phyloP scores from a whole-genome alignment of 2,113 vertebrate species.

The Pteronura brasiliensis region DNA sequence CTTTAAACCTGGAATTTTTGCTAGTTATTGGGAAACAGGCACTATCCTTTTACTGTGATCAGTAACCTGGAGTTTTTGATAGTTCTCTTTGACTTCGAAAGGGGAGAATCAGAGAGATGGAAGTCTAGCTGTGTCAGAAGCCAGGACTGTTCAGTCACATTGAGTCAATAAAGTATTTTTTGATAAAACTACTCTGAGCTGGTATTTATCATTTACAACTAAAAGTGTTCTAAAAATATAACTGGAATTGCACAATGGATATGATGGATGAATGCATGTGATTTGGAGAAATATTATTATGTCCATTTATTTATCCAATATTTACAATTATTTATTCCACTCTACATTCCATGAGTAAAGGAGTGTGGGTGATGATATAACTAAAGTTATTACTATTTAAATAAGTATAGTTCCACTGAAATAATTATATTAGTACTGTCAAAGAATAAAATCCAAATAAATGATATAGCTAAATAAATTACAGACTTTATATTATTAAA shows the following conservation, averaged over 20 bases:
- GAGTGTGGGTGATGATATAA: background rate
- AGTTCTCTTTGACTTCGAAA: background rate
- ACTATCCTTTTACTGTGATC: background rate
- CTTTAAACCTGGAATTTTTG: background rate
- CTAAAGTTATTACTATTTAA: slow-evolving; percentile 20
- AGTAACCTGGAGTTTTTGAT: background rate
- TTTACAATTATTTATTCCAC: background rate
- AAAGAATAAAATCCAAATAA: slow-evolving; percentile 31
- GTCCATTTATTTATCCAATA: background rate
- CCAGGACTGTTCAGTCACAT: background rate
- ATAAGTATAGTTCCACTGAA: background rate
- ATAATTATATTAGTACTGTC: slow-evolving; percentile 22
- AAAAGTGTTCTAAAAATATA: background rate
- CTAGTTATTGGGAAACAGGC: background rate
- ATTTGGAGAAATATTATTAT: slow-evolving; percentile 16
- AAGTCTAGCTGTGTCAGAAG: background rate
- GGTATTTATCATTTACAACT: background rate
- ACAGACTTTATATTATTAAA: slow-evolving; percentile 50
- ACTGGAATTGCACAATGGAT: background rate
- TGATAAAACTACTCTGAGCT: background rate
- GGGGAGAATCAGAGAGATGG: background rate
- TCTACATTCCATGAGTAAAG: background rate
- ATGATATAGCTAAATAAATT: background rate
- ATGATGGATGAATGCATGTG: background rate
- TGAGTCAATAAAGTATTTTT: background rate